Evolutionary conservation across 1,140 invertebrate genomes (phyloP).

Genomic region (Antheraea pernyi): DNA sequence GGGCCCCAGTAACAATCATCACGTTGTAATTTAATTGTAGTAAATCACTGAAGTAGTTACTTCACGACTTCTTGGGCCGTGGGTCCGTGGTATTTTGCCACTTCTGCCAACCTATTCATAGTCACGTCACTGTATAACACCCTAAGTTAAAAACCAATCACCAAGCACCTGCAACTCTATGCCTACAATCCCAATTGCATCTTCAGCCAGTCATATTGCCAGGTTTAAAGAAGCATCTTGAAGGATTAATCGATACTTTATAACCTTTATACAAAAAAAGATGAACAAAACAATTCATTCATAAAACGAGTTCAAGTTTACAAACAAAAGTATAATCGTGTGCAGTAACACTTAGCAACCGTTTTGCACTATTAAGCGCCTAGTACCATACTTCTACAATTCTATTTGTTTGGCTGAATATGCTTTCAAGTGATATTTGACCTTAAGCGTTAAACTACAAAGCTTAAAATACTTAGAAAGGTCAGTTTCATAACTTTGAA

Average conservation of each 20-base stretch:
- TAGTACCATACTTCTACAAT: not conserved
- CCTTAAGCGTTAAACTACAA: conserved; percentile 22
- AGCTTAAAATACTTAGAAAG: not conserved
- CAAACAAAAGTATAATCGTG: conserved; percentile 44
- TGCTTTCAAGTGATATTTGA: conserved; percentile 20
- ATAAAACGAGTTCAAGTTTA: conserved; percentile 67
- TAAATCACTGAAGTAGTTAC: too few species aligned
- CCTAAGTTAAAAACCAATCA: too few species aligned
- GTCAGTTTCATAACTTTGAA: conserved; percentile 12
- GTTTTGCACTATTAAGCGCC: not conserved
- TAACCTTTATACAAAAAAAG: not conserved
- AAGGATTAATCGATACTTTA: not conserved
- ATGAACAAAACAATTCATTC: conserved; percentile 35
- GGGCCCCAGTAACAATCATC: too few species aligned
- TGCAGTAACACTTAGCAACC: conserved; percentile 31
- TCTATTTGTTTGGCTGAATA: conserved; percentile 9
- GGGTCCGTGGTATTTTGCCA: too few species aligned
- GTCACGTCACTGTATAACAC: too few species aligned
- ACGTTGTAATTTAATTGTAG: too few species aligned
- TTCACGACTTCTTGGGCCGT: too few species aligned
- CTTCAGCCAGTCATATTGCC: too few species aligned
- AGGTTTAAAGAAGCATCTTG: not conserved
- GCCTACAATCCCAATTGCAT: too few species aligned
- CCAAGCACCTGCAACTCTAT: too few species aligned
- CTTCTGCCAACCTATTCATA: too few species aligned